Evolutionary conservation across 2,888 invertebrate genomes (phyloP).

Genomic region (Oscheius sp.): DNA sequence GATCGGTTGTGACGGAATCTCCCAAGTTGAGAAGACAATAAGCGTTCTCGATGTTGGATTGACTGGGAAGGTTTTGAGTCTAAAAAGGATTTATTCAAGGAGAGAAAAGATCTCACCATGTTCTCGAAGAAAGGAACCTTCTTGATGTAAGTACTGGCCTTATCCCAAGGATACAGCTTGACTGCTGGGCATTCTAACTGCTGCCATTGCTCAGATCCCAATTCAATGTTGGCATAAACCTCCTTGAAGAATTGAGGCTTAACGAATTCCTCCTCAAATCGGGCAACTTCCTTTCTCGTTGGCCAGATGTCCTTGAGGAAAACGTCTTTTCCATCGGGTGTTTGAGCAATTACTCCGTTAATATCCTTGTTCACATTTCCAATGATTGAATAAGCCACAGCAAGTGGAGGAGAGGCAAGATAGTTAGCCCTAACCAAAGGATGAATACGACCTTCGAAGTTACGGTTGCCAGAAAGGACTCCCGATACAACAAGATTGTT

Average conservation of each 20-base stretch:
- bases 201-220: constrained; percentile 87
- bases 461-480: constrained; percentile 94
- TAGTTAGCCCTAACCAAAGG: constrained; percentile 94
- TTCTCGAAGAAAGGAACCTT: constrained; percentile 92
- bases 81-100: not conserved
- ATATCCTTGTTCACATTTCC: constrained; percentile 95
- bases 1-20: constrained; percentile 97
- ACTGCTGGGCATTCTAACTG: constrained; percentile 80
- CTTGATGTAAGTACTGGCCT: constrained; percentile 90
- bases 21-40: constrained; percentile 86
- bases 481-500: constrained; percentile 93
- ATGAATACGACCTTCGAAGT: constrained; percentile 97
- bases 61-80: constrained; percentile 69
- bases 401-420: constrained; percentile 92
- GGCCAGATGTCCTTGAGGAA: constrained; percentile 96
- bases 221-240: constrained; percentile 72
- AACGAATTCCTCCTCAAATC: constrained; percentile 85
- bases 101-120: constrained; percentile 76
- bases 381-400: constrained; percentile 95
- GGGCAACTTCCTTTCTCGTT: constrained; percentile 81
- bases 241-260: constrained; percentile 92
- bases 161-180: constrained; percentile 89
- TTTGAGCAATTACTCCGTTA: constrained; percentile 73
- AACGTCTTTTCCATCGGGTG: constrained; percentile 52
- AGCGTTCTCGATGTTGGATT: constrained; percentile 79